Base-by-base conservation (phyloP, 2,113 vertebrate species). In the Marmota flaviventris region DNA sequence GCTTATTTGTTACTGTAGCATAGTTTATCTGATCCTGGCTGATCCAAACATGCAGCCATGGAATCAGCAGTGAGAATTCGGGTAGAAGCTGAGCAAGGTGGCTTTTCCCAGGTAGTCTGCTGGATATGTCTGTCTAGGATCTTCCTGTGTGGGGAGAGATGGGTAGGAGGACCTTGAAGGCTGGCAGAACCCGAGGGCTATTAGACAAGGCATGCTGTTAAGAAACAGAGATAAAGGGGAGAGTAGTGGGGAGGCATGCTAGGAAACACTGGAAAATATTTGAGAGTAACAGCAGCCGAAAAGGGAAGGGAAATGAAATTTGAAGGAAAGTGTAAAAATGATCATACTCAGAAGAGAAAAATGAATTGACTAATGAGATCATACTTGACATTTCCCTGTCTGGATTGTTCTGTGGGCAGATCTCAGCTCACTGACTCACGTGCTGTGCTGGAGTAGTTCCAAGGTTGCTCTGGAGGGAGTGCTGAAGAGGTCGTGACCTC, bases 351-450 rank as follows among this genome's bases (percentile, higher is more conserved):
- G 45, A 77, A 51, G 75, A 56, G 11, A 85, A n/a, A 70, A 20
- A 22, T 6, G 14, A 51, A 20, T 4, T 2, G 56, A 37, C 7
- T 27, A 9, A 32, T 13, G 70, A 56, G n/a, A 2, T 10, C 2
- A 0, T 0, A 3, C 13, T 11, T 34, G 34, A 18, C 34, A 27
- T 27, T 14, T 0, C 1, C 42, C 51, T n/a, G 1, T 11, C 48
- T 9, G 8, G 8, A 7, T 16, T 24, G 27, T 3, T 51, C 9
- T 24, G 25, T 32, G 85, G 67, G 34, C 48, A 42, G 45, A 67
- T 4, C 5, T 34, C n/a, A 0, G 27, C 45, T 63, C n/a, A 0
- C 32, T 8, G 11, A 4, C 13, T 34, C 1, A 14, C 0, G 0
- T 2, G 1, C 4, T 42, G 3, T n/a, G 18, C 48, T 22, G 29